A percentile compares a stretch with the other conserved stretches of the same genome.
Evolutionary conservation across 2,797 vertebrate genomes (phyloP).

Genomic region (Mastacembelus armatus): DNA sequence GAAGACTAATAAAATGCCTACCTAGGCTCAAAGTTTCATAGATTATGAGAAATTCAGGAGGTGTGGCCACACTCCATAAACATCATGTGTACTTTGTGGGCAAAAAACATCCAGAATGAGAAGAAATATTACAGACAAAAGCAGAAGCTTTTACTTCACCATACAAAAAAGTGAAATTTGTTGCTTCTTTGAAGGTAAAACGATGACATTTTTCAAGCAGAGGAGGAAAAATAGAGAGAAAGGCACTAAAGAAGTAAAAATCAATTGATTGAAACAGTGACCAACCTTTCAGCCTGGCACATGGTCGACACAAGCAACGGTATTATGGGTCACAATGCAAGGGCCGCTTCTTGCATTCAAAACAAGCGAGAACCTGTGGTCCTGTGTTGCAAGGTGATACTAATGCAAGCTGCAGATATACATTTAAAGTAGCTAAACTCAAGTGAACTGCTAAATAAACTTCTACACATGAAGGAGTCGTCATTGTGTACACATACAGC

Average conservation of each 20-base stretch:
- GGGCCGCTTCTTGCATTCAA: conserved; percentile 64
- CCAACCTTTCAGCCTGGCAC: conserved; percentile 50
- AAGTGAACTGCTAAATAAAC: background rate
- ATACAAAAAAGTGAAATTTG: background rate
- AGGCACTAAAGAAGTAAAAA: conserved; percentile 25
- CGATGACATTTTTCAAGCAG: background rate
- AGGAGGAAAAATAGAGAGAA: background rate
- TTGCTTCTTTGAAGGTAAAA: background rate
- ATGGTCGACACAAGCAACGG: conserved; percentile 55
- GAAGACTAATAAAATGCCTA: background rate
- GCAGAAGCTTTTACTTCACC: background rate
- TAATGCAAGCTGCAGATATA: conserved; percentile 71
- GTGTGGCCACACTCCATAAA: conserved; percentile 40
- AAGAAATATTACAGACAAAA: conserved; percentile 3
- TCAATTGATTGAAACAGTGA: conserved; percentile 25
- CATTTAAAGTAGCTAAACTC: background rate
- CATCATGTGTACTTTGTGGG: background rate
- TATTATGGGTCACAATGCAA: conserved; percentile 59
- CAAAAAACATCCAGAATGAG: background rate
- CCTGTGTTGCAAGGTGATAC: conserved; percentile 50
- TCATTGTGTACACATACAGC: background rate
- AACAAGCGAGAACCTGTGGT: conserved; percentile 47
- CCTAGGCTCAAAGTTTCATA: background rate
- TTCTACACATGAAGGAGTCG: background rate
- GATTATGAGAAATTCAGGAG: background rate